These are phyloP conservation scores for Pipistrellus pygmaeus DNA, from an alignment of 2,797 vertebrate species.

Conservation along the genomic window DNA sequence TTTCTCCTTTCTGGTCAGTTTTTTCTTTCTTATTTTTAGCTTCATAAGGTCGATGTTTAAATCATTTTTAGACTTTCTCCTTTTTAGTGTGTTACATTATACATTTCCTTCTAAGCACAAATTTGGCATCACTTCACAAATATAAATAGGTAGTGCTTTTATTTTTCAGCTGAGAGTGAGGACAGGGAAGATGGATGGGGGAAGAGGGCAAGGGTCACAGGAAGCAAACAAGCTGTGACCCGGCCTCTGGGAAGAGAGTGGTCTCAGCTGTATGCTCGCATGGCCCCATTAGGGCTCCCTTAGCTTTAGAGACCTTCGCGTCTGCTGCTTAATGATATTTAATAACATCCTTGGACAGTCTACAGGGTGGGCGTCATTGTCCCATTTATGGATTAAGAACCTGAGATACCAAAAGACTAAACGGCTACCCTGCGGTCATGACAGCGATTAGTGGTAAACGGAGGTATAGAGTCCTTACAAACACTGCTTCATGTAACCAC, in stretches of 20 bases:
- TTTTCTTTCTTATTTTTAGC: neutral
- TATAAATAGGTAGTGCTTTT: neutral
- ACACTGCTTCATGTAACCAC: neutral
- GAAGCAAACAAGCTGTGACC: neutral
- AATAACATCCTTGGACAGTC: constrained; percentile 8
- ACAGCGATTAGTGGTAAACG: neutral
- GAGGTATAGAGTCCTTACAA: neutral
- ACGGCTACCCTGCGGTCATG: neutral
- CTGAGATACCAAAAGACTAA: neutral
- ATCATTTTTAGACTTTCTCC: neutral
- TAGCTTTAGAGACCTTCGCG: neutral
- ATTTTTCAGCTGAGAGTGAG: neutral
- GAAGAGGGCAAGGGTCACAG: too few relatives aligned
- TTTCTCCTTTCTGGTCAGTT: neutral
- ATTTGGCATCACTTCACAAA: neutral
- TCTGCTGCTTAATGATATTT: constrained; percentile 25
- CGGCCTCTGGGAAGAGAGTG: neutral
- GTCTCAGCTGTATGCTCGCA: neutral
- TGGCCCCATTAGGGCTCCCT: neutral
- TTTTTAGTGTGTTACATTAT: neutral
- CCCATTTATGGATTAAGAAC: constrained; percentile 9
- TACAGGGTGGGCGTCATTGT: neutral
- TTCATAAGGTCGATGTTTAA: constrained; percentile 2
- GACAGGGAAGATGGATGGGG: too few relatives aligned
- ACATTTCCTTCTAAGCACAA: neutral